Conservation (phyloP, 1,140 invertebrate species). For the Sesamia nonagrioides region DNA sequence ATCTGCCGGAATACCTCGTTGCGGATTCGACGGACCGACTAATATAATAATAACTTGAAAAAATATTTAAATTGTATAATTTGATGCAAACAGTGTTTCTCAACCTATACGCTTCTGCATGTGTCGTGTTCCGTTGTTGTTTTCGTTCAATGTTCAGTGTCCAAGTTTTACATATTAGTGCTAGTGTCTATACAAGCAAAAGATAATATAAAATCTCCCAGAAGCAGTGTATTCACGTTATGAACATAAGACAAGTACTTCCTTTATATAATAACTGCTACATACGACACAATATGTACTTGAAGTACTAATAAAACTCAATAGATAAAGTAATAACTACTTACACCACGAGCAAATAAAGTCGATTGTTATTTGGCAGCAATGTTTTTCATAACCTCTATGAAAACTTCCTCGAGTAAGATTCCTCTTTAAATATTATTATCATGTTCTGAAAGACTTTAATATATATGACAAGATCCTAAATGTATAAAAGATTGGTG, state of each 20-base stretch:
- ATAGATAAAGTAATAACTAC: neutral
- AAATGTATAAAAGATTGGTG: neutral
- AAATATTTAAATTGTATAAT: no score
- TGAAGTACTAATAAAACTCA: neutral
- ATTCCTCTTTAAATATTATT: slow-evolving; percentile 14
- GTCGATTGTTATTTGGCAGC: neutral
- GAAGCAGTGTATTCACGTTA: no score
- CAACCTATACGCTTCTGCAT: no score
- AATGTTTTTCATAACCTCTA: neutral
- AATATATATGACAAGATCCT: neutral
- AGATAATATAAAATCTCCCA: no score
- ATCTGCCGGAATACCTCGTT: no score
- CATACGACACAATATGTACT: neutral
- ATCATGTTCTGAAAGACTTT: neutral
- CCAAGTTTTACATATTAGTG: no score
- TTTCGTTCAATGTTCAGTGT: no score
- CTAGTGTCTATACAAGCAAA: no score
- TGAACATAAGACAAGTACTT: neutral
- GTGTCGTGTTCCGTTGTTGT: no score
- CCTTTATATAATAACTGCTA: neutral
- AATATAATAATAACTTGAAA: no score
- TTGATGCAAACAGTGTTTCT: no score
- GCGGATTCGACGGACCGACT: no score
- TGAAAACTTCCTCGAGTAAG: neutral
- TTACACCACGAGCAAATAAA: neutral